A percentile compares a stretch with the other conserved stretches of the same genome.
Conservation (phyloP, 2,888 invertebrate genomes). For the Archips crataeganus region DNA sequence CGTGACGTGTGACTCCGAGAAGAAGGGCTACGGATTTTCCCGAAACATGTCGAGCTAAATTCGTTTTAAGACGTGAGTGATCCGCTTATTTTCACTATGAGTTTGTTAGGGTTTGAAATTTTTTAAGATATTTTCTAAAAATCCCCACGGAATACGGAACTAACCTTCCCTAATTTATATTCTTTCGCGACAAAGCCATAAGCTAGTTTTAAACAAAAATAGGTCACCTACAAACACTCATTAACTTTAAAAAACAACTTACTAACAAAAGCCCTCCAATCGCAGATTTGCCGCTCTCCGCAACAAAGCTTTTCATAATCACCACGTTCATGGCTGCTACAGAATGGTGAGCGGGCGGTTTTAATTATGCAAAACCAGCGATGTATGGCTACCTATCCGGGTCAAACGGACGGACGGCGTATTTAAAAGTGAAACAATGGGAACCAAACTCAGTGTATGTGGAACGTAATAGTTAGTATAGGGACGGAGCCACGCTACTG, state of each 20-base stretch:
- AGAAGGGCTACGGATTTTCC: no score
- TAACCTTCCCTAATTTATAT: no score
- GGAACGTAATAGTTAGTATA: constrained; percentile 40
- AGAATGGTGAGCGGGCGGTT: constrained; percentile 43
- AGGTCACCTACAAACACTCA: not conserved
- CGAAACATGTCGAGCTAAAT: no score
- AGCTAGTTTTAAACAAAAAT: not conserved
- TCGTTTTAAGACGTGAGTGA: no score
- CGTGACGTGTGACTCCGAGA: no score
- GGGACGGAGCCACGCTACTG: not conserved
- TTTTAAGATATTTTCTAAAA: no score
- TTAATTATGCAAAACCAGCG: constrained; percentile 52
- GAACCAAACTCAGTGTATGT: constrained; percentile 32
- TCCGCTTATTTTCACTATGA: no score
- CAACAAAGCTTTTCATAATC: constrained; percentile 35
- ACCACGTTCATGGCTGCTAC: constrained; percentile 47
- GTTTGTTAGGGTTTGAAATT: no score
- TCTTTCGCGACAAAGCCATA: not conserved
- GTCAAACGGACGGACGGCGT: constrained; percentile 49
- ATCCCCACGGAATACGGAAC: no score
- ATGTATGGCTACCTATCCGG: constrained; percentile 49
- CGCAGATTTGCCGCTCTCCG: constrained; percentile 16
- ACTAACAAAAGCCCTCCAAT: constrained; percentile 10
- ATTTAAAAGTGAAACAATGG: constrained; percentile 52
- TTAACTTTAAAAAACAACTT: constrained; percentile 6